A percentile compares a stretch with the other conserved stretches of the same genome.
Evolutionary conservation across 2,888 invertebrate genomes (phyloP).

Genomic region (Nebria brevicollis): DNA sequence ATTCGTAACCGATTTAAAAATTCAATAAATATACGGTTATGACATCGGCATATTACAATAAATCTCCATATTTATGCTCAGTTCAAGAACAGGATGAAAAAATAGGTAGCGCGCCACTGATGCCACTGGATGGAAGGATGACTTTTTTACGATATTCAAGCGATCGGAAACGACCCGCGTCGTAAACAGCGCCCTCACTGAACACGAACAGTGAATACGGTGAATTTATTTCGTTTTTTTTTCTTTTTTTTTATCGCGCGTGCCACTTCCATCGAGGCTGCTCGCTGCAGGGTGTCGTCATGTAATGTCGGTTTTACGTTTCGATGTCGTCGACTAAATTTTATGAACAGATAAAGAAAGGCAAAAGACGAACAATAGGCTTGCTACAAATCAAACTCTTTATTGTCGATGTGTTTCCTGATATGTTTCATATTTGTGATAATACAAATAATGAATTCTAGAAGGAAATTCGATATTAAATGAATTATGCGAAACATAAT

Average conservation of each 20-base stretch:
- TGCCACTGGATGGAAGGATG: background rate
- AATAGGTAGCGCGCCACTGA: slow-evolving; percentile 6
- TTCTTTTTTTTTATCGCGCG: slow-evolving; percentile 6
- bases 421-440: background rate
- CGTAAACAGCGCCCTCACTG: slow-evolving; percentile 28
- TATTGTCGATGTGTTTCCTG: background rate
- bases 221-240: slow-evolving; percentile 38
- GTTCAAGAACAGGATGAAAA: background rate
- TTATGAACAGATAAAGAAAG: slow-evolving; percentile 10
- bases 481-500: background rate
- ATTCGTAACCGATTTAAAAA: background rate
- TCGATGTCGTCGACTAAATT: background rate
- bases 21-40: background rate
- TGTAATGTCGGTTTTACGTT: slow-evolving; percentile 5
- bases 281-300: background rate
- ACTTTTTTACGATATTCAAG: slow-evolving; percentile 34
- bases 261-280: background rate
- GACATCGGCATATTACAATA: background rate
- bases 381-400: background rate
- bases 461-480: background rate
- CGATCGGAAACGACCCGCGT: slow-evolving; percentile 32
- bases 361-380: background rate
- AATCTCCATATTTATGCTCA: background rate
- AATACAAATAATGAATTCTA: background rate
- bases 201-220: slow-evolving; percentile 37